Evolutionary conservation across 53 echinoderm and acorn worm genomes (phyloP), one percentile per base, ranked within the genome.

Genomic region (Temnopleurus reevesii): DNA sequence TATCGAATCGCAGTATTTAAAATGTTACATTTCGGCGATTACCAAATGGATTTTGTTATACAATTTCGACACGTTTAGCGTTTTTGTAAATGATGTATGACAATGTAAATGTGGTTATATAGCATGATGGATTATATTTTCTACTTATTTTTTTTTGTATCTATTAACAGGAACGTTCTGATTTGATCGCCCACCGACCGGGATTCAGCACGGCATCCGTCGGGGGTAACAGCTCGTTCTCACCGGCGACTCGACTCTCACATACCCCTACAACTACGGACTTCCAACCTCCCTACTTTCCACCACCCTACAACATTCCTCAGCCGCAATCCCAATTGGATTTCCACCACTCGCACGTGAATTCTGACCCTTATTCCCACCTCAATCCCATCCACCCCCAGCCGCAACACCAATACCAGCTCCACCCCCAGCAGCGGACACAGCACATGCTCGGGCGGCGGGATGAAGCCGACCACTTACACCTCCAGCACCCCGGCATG

Each of bases 281-380:
- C 91, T 99, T 99, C 93, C 99, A 99, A 59, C 99, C 99, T 26
- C 99, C 99, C 47, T 99, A 99, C 92, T 99, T 99, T 90, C 99
- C 99, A 13, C 99, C 99, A 38, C 99, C 99, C 18, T 99, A 99
- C 96, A 99, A 99, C 95, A 96, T 96, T 91, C 96, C 96, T 76
- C 99, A 99, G 90, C 96, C 94, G 13, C 97, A 95, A 46, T 96
- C 99, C 28, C 97, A 97, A 90, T 89, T 99, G 87, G 99, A 99
- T 88, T 99, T 99, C 81, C 99, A 99, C 93, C 99, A 97, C 76
- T 91, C 96, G 33, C 97, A 99, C 66, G 94, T 99, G 41, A 99
- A 99, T 86, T 91, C 99, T 31, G 99, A 99, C 89, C 99, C 99
- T 28, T 99, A 99, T 81, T 93, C 99, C 17, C 99, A 99, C 81